phyloP scores from a whole-genome alignment of 2,888 invertebrate species.

The Galerucella pusilla region DNA sequence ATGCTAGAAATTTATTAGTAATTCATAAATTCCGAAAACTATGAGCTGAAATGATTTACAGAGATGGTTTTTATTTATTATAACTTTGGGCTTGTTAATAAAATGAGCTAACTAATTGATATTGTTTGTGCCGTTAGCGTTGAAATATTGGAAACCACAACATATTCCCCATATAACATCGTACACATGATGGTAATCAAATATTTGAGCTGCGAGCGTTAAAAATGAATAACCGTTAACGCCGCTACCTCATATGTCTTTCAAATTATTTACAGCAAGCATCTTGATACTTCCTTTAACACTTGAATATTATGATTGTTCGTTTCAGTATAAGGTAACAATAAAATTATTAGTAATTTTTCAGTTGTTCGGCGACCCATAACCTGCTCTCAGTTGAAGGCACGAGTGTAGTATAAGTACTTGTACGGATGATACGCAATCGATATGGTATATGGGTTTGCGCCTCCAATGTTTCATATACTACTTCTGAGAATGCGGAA shows the following conservation, averaged over 20 bases:
- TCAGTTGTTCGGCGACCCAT: slow-evolving; percentile 37
- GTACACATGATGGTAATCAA: background rate
- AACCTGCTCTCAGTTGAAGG: slow-evolving; percentile 27
- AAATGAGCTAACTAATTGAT: background rate
- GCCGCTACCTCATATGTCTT: slow-evolving; percentile 14
- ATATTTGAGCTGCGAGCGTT: background rate
- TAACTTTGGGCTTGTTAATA: too few species aligned
- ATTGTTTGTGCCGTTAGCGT: background rate
- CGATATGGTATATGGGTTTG: slow-evolving; percentile 34
- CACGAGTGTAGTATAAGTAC: slow-evolving; percentile 29
- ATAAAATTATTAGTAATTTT: slow-evolving; percentile 37
- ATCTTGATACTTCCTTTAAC: slow-evolving; percentile 14
- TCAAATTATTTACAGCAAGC: slow-evolving; percentile 15
- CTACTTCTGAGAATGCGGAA: slow-evolving; percentile 39
- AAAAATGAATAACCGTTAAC: slow-evolving; percentile 9
- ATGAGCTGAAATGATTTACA: too few species aligned
- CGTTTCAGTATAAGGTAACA: slow-evolving; percentile 16
- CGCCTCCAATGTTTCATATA: slow-evolving; percentile 34
- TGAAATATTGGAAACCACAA: background rate
- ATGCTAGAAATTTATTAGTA: too few species aligned
- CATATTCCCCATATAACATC: background rate
- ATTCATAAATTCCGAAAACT: too few species aligned
- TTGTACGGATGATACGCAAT: slow-evolving; percentile 30
- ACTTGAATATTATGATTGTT: slow-evolving; percentile 16
- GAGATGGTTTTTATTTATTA: too few species aligned